Conservation (phyloP, 1,140 invertebrate species). For the Conus betulinus region DNA sequence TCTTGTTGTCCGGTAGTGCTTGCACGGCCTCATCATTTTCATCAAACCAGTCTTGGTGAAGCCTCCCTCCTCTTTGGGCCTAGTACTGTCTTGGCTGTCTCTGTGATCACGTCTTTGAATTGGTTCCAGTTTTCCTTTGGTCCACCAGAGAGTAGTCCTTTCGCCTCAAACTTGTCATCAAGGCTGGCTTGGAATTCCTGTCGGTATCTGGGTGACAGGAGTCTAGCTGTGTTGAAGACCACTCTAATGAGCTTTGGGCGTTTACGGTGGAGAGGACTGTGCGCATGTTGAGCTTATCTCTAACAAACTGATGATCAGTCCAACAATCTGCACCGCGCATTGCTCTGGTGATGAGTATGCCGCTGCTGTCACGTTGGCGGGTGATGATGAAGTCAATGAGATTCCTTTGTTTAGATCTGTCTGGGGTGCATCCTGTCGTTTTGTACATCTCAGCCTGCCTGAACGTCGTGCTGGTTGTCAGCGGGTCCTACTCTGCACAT, state of each 20-base stretch:
- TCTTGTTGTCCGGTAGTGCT: too few relatives aligned
- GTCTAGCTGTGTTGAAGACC: too few relatives aligned
- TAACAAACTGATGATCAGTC: too few relatives aligned
- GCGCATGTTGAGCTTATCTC: not conserved
- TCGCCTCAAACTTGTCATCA: too few relatives aligned
- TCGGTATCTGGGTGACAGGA: too few relatives aligned
- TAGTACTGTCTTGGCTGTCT: too few relatives aligned
- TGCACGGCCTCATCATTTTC: too few relatives aligned
- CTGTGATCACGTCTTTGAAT: not conserved
- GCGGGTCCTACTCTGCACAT: constrained; percentile 39
- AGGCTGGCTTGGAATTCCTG: too few relatives aligned
- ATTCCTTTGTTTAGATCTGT: constrained; percentile 46
- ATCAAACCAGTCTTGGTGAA: too few relatives aligned
- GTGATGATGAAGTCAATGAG: constrained; percentile 49
- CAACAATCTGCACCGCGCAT: not conserved
- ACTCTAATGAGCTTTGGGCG: too few relatives aligned
- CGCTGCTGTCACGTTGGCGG: constrained; percentile 13
- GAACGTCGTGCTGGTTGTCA: constrained; percentile 49
- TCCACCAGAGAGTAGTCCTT: not conserved
- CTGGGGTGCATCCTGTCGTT: constrained; percentile 39
- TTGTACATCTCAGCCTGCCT: constrained; percentile 35
- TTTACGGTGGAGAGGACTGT: too few relatives aligned
- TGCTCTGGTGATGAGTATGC: constrained; percentile 31
- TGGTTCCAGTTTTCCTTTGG: not conserved
- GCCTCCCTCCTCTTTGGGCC: too few relatives aligned